Conservation (phyloP, 2,113 vertebrate species). For the Burhinus bistriatus region DNA sequence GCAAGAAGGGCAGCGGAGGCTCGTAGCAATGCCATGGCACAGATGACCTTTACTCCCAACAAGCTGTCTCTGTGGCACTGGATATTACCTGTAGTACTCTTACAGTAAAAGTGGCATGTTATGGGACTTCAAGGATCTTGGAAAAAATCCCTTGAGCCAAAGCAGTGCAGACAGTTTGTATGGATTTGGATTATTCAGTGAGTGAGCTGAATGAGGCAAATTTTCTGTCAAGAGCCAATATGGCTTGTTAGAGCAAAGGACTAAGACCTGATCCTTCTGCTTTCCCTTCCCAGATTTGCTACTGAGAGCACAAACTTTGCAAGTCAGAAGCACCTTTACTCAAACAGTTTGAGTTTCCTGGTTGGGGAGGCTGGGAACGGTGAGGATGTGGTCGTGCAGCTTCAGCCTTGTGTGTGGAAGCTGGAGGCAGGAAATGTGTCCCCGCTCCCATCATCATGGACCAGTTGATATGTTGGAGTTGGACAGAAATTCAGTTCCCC, state of each 20-base stretch:
- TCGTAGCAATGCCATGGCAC: fast-evolving
- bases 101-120: not conserved
- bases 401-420: not conserved
- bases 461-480: fast-evolving
- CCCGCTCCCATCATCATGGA: fast-evolving
- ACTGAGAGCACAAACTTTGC: not conserved
- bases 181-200: not conserved
- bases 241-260: not conserved
- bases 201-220: not conserved
- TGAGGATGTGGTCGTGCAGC: not conserved
- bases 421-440: fast-evolving
- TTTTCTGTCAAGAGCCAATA: not conserved
- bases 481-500: not conserved
- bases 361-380: not conserved
- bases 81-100: not conserved
- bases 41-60: not conserved
- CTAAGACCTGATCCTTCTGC: not conserved
- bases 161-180: not conserved
- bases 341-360: not conserved
- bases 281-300: not conserved
- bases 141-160: not conserved
- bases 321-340: not conserved
- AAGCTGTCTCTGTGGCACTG: not conserved
- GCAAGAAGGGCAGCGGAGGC: not conserved
- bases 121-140: not conserved